Base-by-base conservation (phyloP, 2,888 invertebrate genomes). In the Empis livida region DNA sequence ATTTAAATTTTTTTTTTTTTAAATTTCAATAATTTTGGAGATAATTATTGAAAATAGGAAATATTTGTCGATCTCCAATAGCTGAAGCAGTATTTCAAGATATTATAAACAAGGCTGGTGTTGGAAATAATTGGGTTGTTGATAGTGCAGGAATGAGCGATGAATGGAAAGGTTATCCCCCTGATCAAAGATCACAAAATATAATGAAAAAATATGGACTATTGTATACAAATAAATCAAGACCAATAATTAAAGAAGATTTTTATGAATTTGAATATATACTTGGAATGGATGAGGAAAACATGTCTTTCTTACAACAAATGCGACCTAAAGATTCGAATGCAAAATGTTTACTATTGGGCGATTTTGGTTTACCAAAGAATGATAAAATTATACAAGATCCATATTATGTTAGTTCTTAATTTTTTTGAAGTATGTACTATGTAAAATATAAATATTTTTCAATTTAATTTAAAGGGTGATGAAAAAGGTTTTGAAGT, bases 1-100 rank as follows among this genome's bases (percentile, higher is more conserved):
- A 6, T 8, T 6, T 6, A 6, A 6, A 27, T 27, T 27, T 20
- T 20, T 5, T 5, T 20, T 20, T 8, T 6, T 8, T 8, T 27
- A 27, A 27, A 27, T 5, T 27, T 6, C 9, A 5, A 27, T 6
- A 5, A 27, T 27, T 27, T 4, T 27, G 5, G 2, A 27, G 2
- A 27, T 27, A 8, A 6, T 6, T 8, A 27, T 27, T 8, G 9
- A 8, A 20, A 6, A 27, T 8, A 87, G 95, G 95, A 11, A 96
- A 96, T 63, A 95, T 93, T 57, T 96, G 95, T 68, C 79, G 95
- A 9, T 95, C 94, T 6, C 93, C 95, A 1, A 94, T 94, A 57
- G 95, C 94, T 4, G 95, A 95, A 67, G 92, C 89, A 3, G 89
- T 95, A 9, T 93, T 95, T 65, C 71, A 75, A 43, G 78, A 91